Evolutionary conservation across 2,888 invertebrate genomes (phyloP).

Genomic region (Aphidius colemani): DNA sequence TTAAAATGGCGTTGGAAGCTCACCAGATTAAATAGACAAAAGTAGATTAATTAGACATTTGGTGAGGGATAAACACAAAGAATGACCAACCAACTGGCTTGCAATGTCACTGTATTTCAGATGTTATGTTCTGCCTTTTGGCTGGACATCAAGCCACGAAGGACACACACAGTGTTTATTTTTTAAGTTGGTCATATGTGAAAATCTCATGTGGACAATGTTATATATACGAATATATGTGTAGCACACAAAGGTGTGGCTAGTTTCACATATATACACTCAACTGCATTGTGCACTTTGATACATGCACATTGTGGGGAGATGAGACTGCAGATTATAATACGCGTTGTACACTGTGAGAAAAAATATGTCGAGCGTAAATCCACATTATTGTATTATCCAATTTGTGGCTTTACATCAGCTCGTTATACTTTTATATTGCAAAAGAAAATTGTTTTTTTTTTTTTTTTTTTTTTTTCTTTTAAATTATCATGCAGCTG

Average conservation of each 20-base stretch:
- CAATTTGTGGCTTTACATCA: conserved; percentile 6
- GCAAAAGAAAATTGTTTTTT: neutral
- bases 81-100: conserved; percentile 13
- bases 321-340: too few species aligned
- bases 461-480: neutral
- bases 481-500: conserved; percentile 9
- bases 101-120: neutral
- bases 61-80: neutral
- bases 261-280: too few species aligned
- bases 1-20: conserved; percentile 1
- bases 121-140: neutral
- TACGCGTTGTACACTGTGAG: neutral
- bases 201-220: too few species aligned
- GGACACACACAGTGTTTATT: too few species aligned
- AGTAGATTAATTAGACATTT: conserved; percentile 24
- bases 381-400: conserved; percentile 28
- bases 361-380: conserved; percentile 21
- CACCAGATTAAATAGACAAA: conserved; percentile 23
- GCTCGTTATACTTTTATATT: too few species aligned
- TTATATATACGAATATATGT: too few species aligned
- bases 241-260: neutral
- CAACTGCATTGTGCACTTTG: too few species aligned
- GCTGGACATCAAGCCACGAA: too few species aligned
- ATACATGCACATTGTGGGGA: too few species aligned
- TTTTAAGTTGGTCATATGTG: too few species aligned